Base-by-base conservation (phyloP, 2,888 invertebrate genomes). In the Cerceris rybyensis region DNA sequence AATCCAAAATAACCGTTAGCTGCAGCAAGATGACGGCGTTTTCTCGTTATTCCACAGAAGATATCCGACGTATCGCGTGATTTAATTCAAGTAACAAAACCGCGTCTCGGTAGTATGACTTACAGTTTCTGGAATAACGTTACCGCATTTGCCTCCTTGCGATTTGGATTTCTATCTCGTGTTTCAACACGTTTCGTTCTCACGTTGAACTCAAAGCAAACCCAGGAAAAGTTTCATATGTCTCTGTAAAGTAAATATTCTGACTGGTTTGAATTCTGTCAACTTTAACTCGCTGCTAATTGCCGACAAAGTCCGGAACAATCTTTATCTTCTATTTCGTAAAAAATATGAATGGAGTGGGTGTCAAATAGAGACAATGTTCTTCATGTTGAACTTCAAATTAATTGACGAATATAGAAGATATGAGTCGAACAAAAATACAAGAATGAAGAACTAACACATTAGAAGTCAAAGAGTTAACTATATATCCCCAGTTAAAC, bases 221-320 rank as follows among this genome's bases (percentile, higher is more conserved):
- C 61, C 59, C 39, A 11, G 7, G 57, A 39, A 68, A 80, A 80
- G 50, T 66, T 75, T 41, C 74, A 49, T 59, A 39, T n/a, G 49
- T 65, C 42, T 42, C 54, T 52, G 67, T 0, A 68, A 58, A 64
- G 69, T 74, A 64, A 65, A 69, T 68, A 14, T 46, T 28, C 41
- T 55, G 16, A 9, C 7, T 14, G 28, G 41, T 39, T 72, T 46
- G 39, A 42, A 66, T 39, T 67, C 57, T 42, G 46, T n/a, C 49
- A 60, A n/a, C 28, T 17, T 49, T 63, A 41, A 64, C 65, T 50
- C 14, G 42, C 69, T 54, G 61, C 55, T 78, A 70, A 78, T 75
- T 67, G 28, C 28, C 52, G 42, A 58, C 52, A 7, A 46, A 50
- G 63, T 65, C 60, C 39, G 73, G 67, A 67, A 71, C 71, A 67